Evolutionary conservation across 2,797 vertebrate genomes (phyloP).

Genomic region (Acrossocheilus fasciatus): DNA sequence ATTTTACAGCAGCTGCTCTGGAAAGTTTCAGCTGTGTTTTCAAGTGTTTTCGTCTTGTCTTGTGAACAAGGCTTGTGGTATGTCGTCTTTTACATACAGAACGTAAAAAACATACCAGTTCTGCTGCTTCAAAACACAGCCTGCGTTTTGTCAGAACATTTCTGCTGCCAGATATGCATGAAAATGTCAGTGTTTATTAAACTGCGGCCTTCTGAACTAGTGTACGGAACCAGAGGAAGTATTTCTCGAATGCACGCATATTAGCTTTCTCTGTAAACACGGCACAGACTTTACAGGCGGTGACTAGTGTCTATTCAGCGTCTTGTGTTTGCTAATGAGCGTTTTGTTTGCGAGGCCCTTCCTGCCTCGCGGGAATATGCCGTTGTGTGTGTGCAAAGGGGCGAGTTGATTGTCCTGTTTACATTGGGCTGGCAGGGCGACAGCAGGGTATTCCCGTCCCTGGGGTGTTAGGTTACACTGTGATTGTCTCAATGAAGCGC

Average conservation of each 20-base stretch:
- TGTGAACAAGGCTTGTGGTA: slow-evolving; percentile 74
- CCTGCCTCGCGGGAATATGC: slow-evolving; percentile 13
- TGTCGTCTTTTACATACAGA: slow-evolving; percentile 37
- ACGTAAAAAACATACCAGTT: slow-evolving; percentile 61
- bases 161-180: slow-evolving; percentile 72
- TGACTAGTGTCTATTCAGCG: slow-evolving; percentile 10
- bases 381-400: not conserved
- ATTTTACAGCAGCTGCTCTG: not conserved
- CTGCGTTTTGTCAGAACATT: slow-evolving; percentile 58
- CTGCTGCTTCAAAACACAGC: slow-evolving; percentile 49
- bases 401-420: slow-evolving; percentile 28
- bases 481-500: slow-evolving; percentile 43
- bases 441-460: slow-evolving; percentile 51
- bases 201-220: slow-evolving; percentile 63
- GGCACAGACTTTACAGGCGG: not conserved
- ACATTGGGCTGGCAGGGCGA: slow-evolving; percentile 32
- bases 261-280: slow-evolving; percentile 4
- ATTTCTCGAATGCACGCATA: slow-evolving; percentile 7
- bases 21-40: slow-evolving; percentile 2
- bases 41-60: not conserved
- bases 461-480: slow-evolving; percentile 40
- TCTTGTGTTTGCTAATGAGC: slow-evolving; percentile 50
- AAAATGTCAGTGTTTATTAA: slow-evolving; percentile 75
- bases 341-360: slow-evolving; percentile 43
- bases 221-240: slow-evolving; percentile 53